Percentiles rank a stretch among this genome's conserved stretches.
Evolutionary conservation across 2,888 invertebrate genomes (phyloP).

Genomic region (Lydus trimaculatus): DNA sequence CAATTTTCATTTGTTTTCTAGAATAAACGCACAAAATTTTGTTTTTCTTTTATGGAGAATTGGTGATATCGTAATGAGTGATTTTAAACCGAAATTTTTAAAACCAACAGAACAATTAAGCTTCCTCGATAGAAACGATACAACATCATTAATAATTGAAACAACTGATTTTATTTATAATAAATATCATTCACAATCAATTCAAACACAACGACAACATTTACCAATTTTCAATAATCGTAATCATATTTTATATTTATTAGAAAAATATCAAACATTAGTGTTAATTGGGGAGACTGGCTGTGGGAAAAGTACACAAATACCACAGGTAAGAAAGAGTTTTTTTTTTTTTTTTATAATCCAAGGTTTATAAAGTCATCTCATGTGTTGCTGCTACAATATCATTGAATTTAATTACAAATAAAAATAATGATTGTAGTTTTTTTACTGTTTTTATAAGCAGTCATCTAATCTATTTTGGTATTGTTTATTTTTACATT

Average conservation of each 20-base stretch:
- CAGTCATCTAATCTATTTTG: too few relatives aligned
- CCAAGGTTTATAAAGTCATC: too few relatives aligned
- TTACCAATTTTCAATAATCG: slow-evolving; percentile 88
- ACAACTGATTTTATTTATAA: slow-evolving; percentile 78
- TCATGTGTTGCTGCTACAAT: too few relatives aligned
- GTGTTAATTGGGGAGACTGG: slow-evolving; percentile 95
- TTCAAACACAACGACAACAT: slow-evolving; percentile 83
- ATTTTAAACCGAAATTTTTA: slow-evolving; percentile 58
- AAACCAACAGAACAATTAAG: slow-evolving; percentile 57
- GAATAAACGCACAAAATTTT: too few relatives aligned
- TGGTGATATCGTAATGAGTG: slow-evolving; percentile 49
- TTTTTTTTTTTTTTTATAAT: too few relatives aligned
- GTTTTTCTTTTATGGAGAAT: too few relatives aligned
- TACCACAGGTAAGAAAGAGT: slow-evolving; percentile 89
- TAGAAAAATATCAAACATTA: slow-evolving; percentile 90
- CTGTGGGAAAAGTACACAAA: slow-evolving; percentile 95
- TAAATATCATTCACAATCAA: slow-evolving; percentile 80
- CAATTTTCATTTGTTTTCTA: too few relatives aligned
- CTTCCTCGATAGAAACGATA: slow-evolving; percentile 57
- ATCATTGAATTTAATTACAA: too few relatives aligned
- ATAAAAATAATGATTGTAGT: too few relatives aligned
- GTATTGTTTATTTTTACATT: too few relatives aligned
- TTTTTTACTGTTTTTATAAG: too few relatives aligned
- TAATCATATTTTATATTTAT: slow-evolving; percentile 86
- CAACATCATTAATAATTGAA: slow-evolving; percentile 44